phyloP scores from a whole-genome alignment of 2,888 invertebrate genomes.

The Megamerina dolium region DNA sequence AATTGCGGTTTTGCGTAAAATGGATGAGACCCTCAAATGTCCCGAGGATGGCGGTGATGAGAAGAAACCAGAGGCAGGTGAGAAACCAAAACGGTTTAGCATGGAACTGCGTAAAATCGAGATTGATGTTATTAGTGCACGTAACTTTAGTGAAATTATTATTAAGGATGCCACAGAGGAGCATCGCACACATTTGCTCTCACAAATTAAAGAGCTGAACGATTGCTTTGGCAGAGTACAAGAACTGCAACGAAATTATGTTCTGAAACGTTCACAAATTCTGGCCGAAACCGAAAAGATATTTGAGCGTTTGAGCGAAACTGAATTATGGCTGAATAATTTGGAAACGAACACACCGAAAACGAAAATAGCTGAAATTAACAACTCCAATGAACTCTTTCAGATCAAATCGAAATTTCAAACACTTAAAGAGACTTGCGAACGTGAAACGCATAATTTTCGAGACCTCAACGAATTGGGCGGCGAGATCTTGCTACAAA shows the following conservation, averaged over 20 bases:
- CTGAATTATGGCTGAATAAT: slow-evolving; percentile 59
- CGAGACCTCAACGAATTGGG: slow-evolving; percentile 64
- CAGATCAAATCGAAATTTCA: slow-evolving; percentile 67
- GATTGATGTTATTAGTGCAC: slow-evolving; percentile 48
- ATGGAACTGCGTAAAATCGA: slow-evolving; percentile 47
- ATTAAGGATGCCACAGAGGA: slow-evolving; percentile 41
- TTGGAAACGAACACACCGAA: slow-evolving; percentile 59
- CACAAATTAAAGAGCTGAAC: slow-evolving; percentile 39
- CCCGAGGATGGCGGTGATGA: slow-evolving; percentile 14
- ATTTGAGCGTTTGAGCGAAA: slow-evolving; percentile 36
- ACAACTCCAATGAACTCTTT: slow-evolving; percentile 64
- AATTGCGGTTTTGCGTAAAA: slow-evolving; percentile 32
- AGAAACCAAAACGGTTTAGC: slow-evolving; percentile 24
- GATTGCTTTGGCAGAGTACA: slow-evolving; percentile 40
- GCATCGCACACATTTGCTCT: slow-evolving; percentile 35
- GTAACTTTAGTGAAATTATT: slow-evolving; percentile 48
- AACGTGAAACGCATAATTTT: slow-evolving; percentile 61
- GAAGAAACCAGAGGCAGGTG: slow-evolving; percentile 3
- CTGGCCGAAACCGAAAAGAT: slow-evolving; percentile 39
- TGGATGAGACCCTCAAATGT: slow-evolving; percentile 20
- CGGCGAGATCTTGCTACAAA: slow-evolving; percentile 59
- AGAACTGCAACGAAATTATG: slow-evolving; percentile 35
- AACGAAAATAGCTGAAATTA: slow-evolving; percentile 54
- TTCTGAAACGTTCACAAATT: slow-evolving; percentile 35
- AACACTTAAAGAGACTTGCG: slow-evolving; percentile 65